Evolutionary conservation across 2,113 vertebrate genomes (phyloP).

Genomic region (Aptenodytes patagonicus): DNA sequence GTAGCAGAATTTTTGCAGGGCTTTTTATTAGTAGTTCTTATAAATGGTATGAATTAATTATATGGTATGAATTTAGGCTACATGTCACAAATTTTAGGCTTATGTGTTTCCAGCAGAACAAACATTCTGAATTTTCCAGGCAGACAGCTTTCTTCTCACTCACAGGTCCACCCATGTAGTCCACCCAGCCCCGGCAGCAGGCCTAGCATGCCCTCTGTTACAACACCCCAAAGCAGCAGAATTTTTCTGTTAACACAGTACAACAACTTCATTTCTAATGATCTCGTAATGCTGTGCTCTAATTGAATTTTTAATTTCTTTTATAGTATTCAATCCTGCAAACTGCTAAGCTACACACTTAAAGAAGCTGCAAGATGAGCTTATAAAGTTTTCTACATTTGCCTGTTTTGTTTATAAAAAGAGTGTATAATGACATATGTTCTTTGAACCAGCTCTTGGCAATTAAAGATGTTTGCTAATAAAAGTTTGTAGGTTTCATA

Average conservation of each 20-base stretch:
- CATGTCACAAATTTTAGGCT: neutral
- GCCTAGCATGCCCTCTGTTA: neutral
- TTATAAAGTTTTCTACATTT: slow-evolving; percentile 21
- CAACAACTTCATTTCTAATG: neutral
- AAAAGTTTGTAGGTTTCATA: slow-evolving; percentile 25
- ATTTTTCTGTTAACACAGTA: neutral
- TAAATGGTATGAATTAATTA: neutral
- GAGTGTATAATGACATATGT: neutral
- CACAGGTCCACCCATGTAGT: neutral
- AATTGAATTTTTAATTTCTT: slow-evolving; percentile 47
- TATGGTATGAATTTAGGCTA: neutral
- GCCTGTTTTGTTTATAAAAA: neutral
- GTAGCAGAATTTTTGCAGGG: neutral
- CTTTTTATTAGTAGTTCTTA: neutral
- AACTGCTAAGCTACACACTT: neutral
- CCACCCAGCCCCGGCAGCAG: neutral
- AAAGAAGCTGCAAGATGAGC: slow-evolving; percentile 9
- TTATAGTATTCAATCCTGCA: neutral
- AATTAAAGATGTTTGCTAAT: slow-evolving; percentile 6
- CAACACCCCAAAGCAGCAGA: neutral
- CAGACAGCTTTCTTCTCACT: neutral
- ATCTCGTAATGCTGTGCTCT: neutral
- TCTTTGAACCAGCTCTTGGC: slow-evolving; percentile 14
- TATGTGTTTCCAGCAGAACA: neutral
- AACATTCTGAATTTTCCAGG: neutral